Conservation (phyloP, 2,888 invertebrate genomes). For the Trachelus stipa region DNA sequence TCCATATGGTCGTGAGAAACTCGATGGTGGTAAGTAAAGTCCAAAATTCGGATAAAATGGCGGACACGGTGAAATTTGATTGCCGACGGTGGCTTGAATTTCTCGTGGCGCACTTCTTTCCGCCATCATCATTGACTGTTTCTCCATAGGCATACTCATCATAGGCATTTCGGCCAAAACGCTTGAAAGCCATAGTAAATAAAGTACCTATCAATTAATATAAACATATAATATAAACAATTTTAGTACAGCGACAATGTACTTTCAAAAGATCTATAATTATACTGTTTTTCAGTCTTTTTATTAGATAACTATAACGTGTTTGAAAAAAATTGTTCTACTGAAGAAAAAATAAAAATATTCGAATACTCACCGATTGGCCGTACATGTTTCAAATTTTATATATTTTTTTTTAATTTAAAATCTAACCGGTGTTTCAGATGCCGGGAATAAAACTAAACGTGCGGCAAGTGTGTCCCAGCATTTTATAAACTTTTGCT, state of each 20-base stretch:
- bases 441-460: slow-evolving; percentile 50
- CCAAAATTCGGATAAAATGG: slow-evolving; percentile 43
- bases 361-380: slow-evolving; percentile 40
- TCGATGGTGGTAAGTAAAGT: slow-evolving; percentile 35
- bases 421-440: slow-evolving; percentile 23
- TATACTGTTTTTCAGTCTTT: too few relatives aligned
- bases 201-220: slow-evolving; percentile 43
- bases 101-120: slow-evolving; percentile 43
- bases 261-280: not conserved
- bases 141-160: slow-evolving; percentile 38
- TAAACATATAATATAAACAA: slow-evolving; percentile 11
- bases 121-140: slow-evolving; percentile 23
- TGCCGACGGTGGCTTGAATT: slow-evolving; percentile 35
- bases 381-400: slow-evolving; percentile 40
- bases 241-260: not conserved
- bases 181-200: slow-evolving; percentile 54
- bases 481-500: slow-evolving; percentile 64
- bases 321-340: not conserved
- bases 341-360: not conserved
- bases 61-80: slow-evolving; percentile 51
- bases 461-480: slow-evolving; percentile 38
- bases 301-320: too few relatives aligned
- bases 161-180: slow-evolving; percentile 38
- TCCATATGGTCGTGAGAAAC: slow-evolving; percentile 41
- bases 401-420: not conserved